Evolutionary conservation across 2,888 invertebrate species (phyloP).

Genomic region (Caenorhabditis sp.): DNA sequence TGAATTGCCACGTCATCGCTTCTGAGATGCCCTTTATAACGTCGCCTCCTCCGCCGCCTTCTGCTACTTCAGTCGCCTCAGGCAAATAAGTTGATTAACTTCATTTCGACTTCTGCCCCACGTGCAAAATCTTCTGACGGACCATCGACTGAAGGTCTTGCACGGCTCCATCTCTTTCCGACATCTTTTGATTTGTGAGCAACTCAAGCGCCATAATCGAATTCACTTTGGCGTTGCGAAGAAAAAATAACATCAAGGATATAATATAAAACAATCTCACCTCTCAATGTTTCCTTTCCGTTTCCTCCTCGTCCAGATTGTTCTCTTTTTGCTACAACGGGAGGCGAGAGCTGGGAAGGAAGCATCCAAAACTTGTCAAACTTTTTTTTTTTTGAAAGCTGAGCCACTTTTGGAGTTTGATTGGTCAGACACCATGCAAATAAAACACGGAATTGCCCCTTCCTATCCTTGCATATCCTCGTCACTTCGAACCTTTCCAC

Average conservation of each 20-base stretch:
- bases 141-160: conserved; percentile 28
- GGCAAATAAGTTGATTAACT: conserved; percentile 56
- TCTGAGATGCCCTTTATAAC: background rate
- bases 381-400: conserved; percentile 29
- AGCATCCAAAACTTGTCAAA: conserved; percentile 2
- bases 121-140: conserved; percentile 30
- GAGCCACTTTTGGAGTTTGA: conserved; percentile 43
- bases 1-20: background rate
- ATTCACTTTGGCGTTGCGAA: conserved; percentile 15
- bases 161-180: background rate
- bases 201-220: conserved; percentile 11
- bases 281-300: background rate
- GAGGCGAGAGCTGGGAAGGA: no score
- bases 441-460: conserved; percentile 19
- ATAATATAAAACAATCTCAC: background rate
- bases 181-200: conserved; percentile 29
- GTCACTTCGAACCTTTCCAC: no score
- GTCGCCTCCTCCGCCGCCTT: conserved; percentile 1
- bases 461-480: background rate
- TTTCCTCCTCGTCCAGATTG: background rate
- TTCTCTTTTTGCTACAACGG: no score
- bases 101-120: conserved; percentile 39
- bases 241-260: conserved; percentile 1
- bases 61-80: conserved; percentile 9
- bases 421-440: conserved; percentile 41